phyloP scores from a whole-genome alignment of 2,113 vertebrate genomes.

The Gavialis gangeticus region DNA sequence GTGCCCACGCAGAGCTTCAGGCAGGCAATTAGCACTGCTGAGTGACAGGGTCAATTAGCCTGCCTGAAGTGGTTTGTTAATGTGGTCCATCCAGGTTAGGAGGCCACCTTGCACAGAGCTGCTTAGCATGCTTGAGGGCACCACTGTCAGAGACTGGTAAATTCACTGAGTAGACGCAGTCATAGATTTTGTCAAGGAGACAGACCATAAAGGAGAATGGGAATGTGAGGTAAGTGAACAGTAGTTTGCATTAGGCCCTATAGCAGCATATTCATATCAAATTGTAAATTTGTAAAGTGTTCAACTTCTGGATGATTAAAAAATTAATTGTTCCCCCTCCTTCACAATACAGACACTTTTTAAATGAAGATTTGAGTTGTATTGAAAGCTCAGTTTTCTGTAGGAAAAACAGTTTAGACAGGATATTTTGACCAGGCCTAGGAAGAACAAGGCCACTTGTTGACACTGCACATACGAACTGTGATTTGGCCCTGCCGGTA shows the following conservation, averaged over 20 bases:
- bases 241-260: neutral
- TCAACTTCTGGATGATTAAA: neutral
- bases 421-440: neutral
- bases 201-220: neutral
- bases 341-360: neutral
- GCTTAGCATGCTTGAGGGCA: no score
- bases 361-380: neutral
- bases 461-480: neutral
- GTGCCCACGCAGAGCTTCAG: neutral
- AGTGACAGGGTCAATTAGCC: no score
- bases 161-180: no score
- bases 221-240: neutral
- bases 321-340: neutral
- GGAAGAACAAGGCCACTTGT: neutral
- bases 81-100: neutral
- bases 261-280: fast-evolving
- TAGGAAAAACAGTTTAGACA: neutral
- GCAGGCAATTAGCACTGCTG: no score
- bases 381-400: neutral
- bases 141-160: no score
- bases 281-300: neutral
- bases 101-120: no score
- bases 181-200: no score
- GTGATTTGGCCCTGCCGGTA: neutral
- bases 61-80: neutral